These are phyloP conservation scores for Actias luna DNA, from an alignment of 2,888 invertebrate genomes.

Conservation along the genomic window DNA sequence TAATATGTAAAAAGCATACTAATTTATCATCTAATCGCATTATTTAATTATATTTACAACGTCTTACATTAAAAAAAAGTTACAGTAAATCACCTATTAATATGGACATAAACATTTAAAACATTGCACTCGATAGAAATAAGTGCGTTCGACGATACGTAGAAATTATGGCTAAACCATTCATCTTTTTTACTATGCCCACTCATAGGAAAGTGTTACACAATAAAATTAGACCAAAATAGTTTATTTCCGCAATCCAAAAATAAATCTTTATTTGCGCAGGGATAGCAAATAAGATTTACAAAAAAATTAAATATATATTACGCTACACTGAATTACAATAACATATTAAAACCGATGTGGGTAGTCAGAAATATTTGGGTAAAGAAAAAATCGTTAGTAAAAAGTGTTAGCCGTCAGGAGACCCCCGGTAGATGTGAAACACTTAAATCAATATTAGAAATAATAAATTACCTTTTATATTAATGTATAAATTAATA, in stretches of 20 bases:
- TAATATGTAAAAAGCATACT: slow-evolving; percentile 6
- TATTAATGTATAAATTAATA: too few species aligned
- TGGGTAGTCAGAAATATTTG: too few species aligned
- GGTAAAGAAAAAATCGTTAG: too few species aligned
- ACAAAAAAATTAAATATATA: background rate
- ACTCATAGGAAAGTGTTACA: background rate
- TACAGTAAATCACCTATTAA: slow-evolving; percentile 6
- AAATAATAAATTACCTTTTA: too few species aligned
- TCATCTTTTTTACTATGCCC: background rate
- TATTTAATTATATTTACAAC: slow-evolving; percentile 1
- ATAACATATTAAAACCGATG: too few species aligned
- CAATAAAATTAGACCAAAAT: background rate
- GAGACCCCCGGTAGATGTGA: too few species aligned
- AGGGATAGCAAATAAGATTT: background rate
- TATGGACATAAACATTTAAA: background rate
- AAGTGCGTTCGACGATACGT: background rate
- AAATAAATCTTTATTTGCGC: background rate
- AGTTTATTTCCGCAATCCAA: background rate
- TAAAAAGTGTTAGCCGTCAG: too few species aligned
- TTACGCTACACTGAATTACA: too few species aligned
- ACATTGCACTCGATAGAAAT: background rate
- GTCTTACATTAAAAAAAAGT: background rate
- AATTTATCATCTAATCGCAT: slow-evolving; percentile 5
- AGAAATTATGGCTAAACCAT: background rate
- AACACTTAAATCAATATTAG: too few species aligned